phyloP scores from a whole-genome alignment of 2,888 invertebrate genomes.

The Papilio gigon region DNA sequence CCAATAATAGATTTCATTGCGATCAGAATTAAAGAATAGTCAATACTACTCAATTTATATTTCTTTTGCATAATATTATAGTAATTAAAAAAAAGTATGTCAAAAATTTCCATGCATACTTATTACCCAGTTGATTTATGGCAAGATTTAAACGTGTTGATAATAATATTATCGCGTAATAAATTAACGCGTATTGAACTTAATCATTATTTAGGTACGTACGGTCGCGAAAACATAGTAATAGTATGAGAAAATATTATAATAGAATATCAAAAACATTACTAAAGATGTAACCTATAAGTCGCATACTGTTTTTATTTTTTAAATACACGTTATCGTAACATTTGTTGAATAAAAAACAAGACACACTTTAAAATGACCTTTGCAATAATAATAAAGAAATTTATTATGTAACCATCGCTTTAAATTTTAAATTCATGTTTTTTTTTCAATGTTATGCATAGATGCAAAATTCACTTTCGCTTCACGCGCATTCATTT shows the following conservation, averaged over 20 bases:
- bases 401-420: slow-evolving; percentile 29
- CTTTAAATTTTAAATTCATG: slow-evolving; percentile 10
- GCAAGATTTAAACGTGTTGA: slow-evolving; percentile 51
- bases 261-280: background rate
- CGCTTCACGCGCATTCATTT: slow-evolving; percentile 16
- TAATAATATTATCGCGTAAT: slow-evolving; percentile 50
- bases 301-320: background rate
- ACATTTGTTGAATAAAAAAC: background rate
- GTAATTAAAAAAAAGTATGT: slow-evolving; percentile 18
- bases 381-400: slow-evolving; percentile 33
- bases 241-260: background rate
- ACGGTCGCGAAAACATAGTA: slow-evolving; percentile 2
- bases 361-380: slow-evolving; percentile 30
- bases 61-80: background rate
- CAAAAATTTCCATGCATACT: slow-evolving; percentile 40
- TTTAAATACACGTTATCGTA: background rate
- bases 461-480: slow-evolving; percentile 31
- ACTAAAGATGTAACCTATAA: background rate
- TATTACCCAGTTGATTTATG: slow-evolving; percentile 49
- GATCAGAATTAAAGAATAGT: background rate
- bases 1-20: too few relatives aligned
- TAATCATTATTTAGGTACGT: slow-evolving; percentile 23
- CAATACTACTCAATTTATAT: background rate
- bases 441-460: slow-evolving; percentile 14
- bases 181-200: slow-evolving; percentile 22